A percentile compares a stretch with the other conserved stretches of the same genome.
Conservation (phyloP, 2,888 invertebrate species). For the Latrodectus elegans region DNA sequence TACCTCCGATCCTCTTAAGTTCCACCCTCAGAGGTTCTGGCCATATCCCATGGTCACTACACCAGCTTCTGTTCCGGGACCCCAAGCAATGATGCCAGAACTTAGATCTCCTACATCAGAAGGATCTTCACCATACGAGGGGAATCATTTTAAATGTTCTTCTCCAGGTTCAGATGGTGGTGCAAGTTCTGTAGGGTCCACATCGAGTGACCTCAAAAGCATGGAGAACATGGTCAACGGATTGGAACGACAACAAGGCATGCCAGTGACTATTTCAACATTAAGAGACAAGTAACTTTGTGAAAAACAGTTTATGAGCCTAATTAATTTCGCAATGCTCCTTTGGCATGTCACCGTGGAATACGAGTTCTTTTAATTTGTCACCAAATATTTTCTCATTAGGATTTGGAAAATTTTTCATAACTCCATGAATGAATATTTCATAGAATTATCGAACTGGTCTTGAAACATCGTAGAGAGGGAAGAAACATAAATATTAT, state of each 20-base stretch:
- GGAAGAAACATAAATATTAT: too few relatives aligned
- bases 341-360: too few relatives aligned
- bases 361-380: too few relatives aligned
- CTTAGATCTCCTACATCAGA: constrained; percentile 46
- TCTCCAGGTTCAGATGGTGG: constrained; percentile 68
- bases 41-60: constrained; percentile 51
- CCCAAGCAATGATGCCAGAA: background rate
- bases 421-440: too few relatives aligned
- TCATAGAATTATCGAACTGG: too few relatives aligned
- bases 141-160: constrained; percentile 54
- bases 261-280: constrained; percentile 61
- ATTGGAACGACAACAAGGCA: constrained; percentile 83
- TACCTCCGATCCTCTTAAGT: constrained; percentile 49
- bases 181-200: constrained; percentile 65
- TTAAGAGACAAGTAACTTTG: constrained; percentile 57
- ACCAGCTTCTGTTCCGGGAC: constrained; percentile 21
- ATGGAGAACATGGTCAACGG: constrained; percentile 99
- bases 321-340: too few relatives aligned
- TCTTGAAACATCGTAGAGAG: too few relatives aligned
- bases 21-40: constrained; percentile 64
- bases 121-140: constrained; percentile 49
- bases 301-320: too few relatives aligned
- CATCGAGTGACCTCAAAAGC: constrained; percentile 87
- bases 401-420: too few relatives aligned
- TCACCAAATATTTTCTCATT: too few relatives aligned